Percentiles rank a stretch among this genome's conserved stretches.
Evolutionary conservation across 2,888 invertebrate species (phyloP).

Genomic region (Ellobium chinense): DNA sequence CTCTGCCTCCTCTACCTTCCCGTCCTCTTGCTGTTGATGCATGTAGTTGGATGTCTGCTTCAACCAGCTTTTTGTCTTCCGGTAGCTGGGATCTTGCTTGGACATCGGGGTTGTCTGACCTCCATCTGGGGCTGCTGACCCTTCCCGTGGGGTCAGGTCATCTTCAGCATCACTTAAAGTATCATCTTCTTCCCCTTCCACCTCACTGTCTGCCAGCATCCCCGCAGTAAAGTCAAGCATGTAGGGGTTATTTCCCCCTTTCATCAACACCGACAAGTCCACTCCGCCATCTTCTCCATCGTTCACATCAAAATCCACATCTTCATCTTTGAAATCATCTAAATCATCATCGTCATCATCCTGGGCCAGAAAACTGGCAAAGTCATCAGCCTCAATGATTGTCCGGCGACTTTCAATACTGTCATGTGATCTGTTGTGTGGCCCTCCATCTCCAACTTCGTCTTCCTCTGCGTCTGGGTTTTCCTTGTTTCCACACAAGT

Average conservation of each 20-base stretch:
- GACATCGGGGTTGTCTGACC: neutral
- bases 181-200: conserved; percentile 22
- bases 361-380: conserved; percentile 39
- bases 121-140: neutral
- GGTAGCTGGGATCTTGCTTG: neutral
- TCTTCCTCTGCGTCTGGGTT: neutral
- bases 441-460: neutral
- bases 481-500: neutral
- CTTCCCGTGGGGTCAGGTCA: too few species aligned
- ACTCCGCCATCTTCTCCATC: conserved; percentile 27
- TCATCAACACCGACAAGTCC: conserved; percentile 23
- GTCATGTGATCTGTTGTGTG: conserved; percentile 38
- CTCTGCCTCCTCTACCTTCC: neutral
- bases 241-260: conserved; percentile 34
- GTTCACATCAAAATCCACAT: conserved; percentile 29
- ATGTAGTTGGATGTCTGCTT: neutral
- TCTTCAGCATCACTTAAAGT: conserved; percentile 10
- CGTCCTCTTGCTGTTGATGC: neutral
- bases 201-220: conserved; percentile 22
- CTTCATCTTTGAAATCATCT: conserved; percentile 37
- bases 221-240: conserved; percentile 42
- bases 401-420: conserved; percentile 42
- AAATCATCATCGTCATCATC: conserved; percentile 36
- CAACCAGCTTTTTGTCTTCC: conserved; percentile 28
- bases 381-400: conserved; percentile 44